phyloP scores from a whole-genome alignment of 2,888 invertebrate species.

The Mamestra brassicae region DNA sequence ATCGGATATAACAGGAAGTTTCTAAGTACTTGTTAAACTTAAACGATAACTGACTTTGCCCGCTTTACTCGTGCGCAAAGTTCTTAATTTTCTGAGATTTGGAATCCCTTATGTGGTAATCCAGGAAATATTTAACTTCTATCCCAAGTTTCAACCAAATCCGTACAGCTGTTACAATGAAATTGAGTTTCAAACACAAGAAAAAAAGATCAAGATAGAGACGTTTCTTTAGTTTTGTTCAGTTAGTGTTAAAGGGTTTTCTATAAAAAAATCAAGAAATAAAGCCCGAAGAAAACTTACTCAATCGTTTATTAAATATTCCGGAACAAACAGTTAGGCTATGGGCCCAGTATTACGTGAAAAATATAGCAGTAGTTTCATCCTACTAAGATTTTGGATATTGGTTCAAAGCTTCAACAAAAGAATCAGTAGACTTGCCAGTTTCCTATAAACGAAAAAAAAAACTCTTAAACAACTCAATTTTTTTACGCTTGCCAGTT shows the following conservation, averaged over 20 bases:
- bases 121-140: not conserved
- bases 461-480: conserved; percentile 4
- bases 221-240: too few species aligned
- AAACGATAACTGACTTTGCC: conserved; percentile 36
- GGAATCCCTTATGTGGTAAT: not conserved
- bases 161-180: not conserved
- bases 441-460: conserved; percentile 15
- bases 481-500: conserved; percentile 43
- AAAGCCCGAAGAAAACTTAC: too few species aligned
- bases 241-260: too few species aligned
- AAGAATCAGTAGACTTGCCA: conserved; percentile 6
- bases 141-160: not conserved
- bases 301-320: too few species aligned
- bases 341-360: too few species aligned
- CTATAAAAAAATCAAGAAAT: too few species aligned
- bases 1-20: conserved; percentile 46
- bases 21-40: conserved; percentile 49
- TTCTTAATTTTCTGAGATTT: conserved; percentile 27
- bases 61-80: conserved; percentile 3
- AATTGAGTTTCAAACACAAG: not conserved
- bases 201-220: not conserved
- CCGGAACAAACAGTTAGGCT: too few species aligned
- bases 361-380: too few species aligned
- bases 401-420: conserved; percentile 4
- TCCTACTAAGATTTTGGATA: not conserved